Evolutionary conservation across 2,113 vertebrate genomes (phyloP).

Genomic region (Tenrec ecaudatus): DNA sequence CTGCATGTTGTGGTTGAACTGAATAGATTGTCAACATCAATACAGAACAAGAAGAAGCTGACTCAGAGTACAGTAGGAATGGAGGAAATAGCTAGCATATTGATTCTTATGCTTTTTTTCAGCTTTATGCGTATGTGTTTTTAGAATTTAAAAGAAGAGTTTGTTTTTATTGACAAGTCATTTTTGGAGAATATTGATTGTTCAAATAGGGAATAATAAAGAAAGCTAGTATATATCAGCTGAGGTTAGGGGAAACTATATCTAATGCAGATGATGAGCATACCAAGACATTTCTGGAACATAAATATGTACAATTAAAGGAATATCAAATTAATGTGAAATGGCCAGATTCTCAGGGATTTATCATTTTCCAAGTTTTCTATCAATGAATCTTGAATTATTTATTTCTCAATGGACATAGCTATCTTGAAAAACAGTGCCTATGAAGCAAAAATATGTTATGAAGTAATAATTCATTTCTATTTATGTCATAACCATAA

Average conservation of each 20-base stretch:
- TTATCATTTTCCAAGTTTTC: conserved; percentile 44
- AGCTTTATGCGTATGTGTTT: neutral
- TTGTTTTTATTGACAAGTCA: conserved; percentile 7
- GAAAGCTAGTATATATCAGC: neutral
- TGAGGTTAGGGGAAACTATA: neutral
- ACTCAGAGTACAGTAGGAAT: neutral
- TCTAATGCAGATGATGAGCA: neutral
- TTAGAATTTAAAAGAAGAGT: neutral
- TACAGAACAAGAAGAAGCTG: neutral
- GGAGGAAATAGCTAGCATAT: neutral
- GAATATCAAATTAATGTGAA: conserved; percentile 43
- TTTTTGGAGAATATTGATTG: conserved; percentile 1
- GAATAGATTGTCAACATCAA: neutral
- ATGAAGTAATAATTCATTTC: neutral
- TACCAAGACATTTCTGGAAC: neutral
- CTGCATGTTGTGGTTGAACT: neutral
- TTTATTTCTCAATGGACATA: neutral
- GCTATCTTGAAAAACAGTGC: neutral
- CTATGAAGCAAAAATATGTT: neutral
- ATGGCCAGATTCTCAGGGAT: neutral
- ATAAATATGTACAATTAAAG: neutral
- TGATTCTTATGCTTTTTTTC: neutral
- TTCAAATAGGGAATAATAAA: neutral
- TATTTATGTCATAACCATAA: neutral
- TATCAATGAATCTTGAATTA: conserved; percentile 26